A percentile compares a stretch with the other conserved stretches of the same genome.
Evolutionary conservation across 30 jellyfish, hydroid and myxozoan species (phyloP).

Genomic region (Pelagia noctiluca): DNA sequence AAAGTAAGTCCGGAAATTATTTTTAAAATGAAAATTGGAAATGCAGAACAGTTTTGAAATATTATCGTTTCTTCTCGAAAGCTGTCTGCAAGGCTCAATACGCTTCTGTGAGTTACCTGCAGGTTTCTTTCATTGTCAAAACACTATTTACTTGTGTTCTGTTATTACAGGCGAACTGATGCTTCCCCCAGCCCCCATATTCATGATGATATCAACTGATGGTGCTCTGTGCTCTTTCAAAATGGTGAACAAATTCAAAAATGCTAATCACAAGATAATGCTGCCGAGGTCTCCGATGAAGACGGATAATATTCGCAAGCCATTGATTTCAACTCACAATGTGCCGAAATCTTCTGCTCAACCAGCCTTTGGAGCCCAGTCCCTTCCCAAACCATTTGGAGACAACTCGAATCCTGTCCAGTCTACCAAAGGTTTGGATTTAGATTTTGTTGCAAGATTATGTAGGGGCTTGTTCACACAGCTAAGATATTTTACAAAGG

Average conservation of each 20-base stretch:
- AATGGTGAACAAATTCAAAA: conserved; percentile 83
- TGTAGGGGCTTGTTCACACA: too few relatives aligned
- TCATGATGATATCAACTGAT: conserved; percentile 81
- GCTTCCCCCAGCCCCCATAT: conserved; percentile 92
- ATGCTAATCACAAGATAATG: conserved; percentile 65
- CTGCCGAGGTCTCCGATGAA: conserved; percentile 29
- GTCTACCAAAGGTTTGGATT: not conserved
- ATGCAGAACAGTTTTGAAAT: too few relatives aligned
- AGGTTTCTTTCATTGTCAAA: too few relatives aligned
- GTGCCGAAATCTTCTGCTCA: not conserved
- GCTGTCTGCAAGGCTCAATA: too few relatives aligned
- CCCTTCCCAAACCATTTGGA: conserved; percentile 60
- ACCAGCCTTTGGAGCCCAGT: not conserved
- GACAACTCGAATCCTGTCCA: not conserved
- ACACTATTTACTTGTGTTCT: too few relatives aligned
- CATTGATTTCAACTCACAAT: not conserved
- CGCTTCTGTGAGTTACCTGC: too few relatives aligned
- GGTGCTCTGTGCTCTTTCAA: conserved; percentile 85
- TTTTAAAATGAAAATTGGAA: too few relatives aligned
- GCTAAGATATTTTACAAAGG: too few relatives aligned
- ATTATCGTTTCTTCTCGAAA: too few relatives aligned
- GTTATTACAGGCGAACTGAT: conserved; percentile 69
- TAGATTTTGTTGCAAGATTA: too few relatives aligned
- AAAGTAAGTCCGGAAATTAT: too few relatives aligned
- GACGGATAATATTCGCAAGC: conserved; percentile 30